phyloP scores from a whole-genome alignment of 2,113 vertebrate species.

The Myiozetetes cayanensis region DNA sequence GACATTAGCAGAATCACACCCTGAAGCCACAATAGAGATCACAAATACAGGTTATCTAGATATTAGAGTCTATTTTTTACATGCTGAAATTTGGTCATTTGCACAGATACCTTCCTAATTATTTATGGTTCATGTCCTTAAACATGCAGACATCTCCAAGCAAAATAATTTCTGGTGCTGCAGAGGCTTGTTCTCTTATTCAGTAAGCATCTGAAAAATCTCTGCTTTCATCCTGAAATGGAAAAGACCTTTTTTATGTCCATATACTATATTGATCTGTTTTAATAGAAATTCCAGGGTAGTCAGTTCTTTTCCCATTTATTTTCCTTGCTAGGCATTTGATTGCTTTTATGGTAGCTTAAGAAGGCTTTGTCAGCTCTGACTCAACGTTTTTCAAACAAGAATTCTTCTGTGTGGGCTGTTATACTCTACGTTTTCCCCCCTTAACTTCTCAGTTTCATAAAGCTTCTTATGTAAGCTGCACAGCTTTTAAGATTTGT shows the following conservation, averaged over 20 bases:
- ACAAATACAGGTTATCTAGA: not conserved
- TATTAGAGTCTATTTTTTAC: not conserved
- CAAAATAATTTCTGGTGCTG: not conserved
- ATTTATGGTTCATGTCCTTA: not conserved
- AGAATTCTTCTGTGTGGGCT: not conserved
- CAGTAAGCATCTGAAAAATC: not conserved
- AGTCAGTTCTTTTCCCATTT: not conserved
- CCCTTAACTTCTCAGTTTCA: not conserved
- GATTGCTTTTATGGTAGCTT: not conserved
- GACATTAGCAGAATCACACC: not conserved
- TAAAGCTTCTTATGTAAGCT: not conserved
- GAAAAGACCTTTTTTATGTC: not conserved
- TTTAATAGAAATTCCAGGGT: conserved; percentile 12
- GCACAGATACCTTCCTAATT: not conserved
- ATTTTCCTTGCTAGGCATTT: not conserved
- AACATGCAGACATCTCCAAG: not conserved
- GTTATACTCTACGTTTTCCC: not conserved
- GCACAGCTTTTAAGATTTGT: not conserved
- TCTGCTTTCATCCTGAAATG: not conserved
- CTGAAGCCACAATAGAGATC: not conserved
- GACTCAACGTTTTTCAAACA: not conserved
- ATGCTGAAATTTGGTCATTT: not conserved
- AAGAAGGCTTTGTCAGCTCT: not conserved
- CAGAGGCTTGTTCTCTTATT: not conserved
- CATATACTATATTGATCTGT: not conserved